Evolutionary conservation across 2,888 invertebrate genomes (phyloP), one percentile per base, ranked within the genome.

Genomic region (Ophion ventricosus): DNA sequence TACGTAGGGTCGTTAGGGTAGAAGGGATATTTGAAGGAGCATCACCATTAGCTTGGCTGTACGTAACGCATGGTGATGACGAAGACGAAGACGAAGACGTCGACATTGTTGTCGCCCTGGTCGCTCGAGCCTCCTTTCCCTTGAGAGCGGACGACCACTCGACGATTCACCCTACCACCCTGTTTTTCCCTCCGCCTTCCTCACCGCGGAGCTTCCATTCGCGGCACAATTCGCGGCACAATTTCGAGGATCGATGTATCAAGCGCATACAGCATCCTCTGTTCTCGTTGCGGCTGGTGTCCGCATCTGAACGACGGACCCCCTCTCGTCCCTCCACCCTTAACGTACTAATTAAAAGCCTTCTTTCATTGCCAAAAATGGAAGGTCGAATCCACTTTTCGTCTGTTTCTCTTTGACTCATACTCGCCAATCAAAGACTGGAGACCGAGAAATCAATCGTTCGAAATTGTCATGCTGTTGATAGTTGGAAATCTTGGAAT

Each of bases 211-310:
- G 87, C 87, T 89, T 89, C 88, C 90, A 89, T 91, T 90, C 89
- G 89, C 91, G 91, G 89, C 91, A 91, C 91, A 88, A 89, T 91
- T 90, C 89, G 89, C 91, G 91, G 89, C 91, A 91, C 91, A 91
- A 91, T 91, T 91, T 91, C 85, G 83, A 89, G 86, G 90, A 92
- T 92, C 92, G 91, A 92, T 92, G 91, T 89, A 91, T 92, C 89
- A 91, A 91, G 87, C 91, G 79, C 67, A 70, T 76, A 86, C 85
- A 82, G 88, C 88, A 80, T 29, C 29, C 79, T 85, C 87, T 84
- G 78, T 85, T 84, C 85, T 82, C 74, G 85, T 86, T 79, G 85
- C 86, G 85, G 85, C 86, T 88, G 88, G 88, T 86, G 43, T 66
- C 76, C 23, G 72, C 83, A 61, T 66, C 70, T 23, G n/a, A 72